These are phyloP conservation scores for Lepidochrysops patricia DNA, from an alignment of 2,888 invertebrate genomes.

Conservation along the genomic window DNA sequence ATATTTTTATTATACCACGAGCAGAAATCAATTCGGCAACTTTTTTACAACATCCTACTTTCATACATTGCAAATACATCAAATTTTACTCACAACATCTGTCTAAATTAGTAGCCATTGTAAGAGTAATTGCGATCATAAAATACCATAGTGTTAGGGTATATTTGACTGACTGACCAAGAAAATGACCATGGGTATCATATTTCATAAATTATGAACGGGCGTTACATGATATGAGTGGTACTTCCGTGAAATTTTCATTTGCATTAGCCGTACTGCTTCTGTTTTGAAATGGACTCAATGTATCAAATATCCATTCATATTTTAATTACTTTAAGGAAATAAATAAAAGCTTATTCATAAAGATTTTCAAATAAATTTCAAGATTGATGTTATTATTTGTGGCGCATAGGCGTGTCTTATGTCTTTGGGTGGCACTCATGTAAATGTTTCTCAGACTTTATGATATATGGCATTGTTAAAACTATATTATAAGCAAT, in stretches of 20 bases:
- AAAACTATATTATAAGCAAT: no score
- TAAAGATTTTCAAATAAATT: not conserved
- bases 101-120: not conserved
- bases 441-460: not conserved
- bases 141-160: conserved; percentile 33
- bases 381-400: not conserved
- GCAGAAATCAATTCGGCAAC: no score
- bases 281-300: conserved; percentile 5
- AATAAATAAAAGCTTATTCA: conserved; percentile 13
- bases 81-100: not conserved
- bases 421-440: not conserved
- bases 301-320: conserved; percentile 13
- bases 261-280: not conserved
- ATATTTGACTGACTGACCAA: conserved; percentile 55
- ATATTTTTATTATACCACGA: no score
- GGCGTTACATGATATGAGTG: conserved; percentile 42
- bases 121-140: conserved; percentile 33
- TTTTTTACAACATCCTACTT: no score
- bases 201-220: conserved; percentile 51
- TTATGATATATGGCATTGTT: not conserved
- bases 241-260: conserved; percentile 3
- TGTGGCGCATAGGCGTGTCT: not conserved
- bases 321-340: conserved; percentile 6
- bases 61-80: no score
- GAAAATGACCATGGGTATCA: conserved; percentile 35